Conservation (phyloP, 2,888 invertebrate species). For the Drosophila koepferae region DNA sequence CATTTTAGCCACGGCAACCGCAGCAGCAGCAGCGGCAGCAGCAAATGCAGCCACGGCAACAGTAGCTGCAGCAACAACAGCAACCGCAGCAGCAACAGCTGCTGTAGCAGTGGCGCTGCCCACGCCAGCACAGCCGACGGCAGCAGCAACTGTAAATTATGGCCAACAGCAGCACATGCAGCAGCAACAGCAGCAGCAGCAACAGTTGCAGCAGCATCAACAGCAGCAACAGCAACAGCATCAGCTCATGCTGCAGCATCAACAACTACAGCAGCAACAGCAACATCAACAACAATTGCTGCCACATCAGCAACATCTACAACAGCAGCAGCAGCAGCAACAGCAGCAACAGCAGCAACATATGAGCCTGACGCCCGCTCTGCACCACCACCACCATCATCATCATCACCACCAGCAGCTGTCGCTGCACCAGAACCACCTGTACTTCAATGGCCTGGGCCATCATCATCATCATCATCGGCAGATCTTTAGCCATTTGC, state of each 20-base stretch:
- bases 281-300: conserved; percentile 44
- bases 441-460: conserved; percentile 84
- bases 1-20: conserved; percentile 81
- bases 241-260: conserved; percentile 55
- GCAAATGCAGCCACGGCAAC: conserved; percentile 67
- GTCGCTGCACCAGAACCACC: conserved; percentile 76
- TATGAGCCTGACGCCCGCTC: conserved; percentile 34
- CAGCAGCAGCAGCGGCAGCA: conserved; percentile 50
- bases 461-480: conserved; percentile 81
- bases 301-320: conserved; percentile 48
- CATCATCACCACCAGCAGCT: conserved; percentile 74
- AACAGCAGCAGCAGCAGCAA: conserved; percentile 46
- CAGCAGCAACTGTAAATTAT: conserved; percentile 43
- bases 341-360: conserved; percentile 55
- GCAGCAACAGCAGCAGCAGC: conserved; percentile 51
- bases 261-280: conserved; percentile 22
- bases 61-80: conserved; percentile 66
- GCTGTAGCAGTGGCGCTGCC: conserved; percentile 56
- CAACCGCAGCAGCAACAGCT: conserved; percentile 59
- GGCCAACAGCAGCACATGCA: conserved; percentile 50
- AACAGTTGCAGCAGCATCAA: conserved; percentile 50
- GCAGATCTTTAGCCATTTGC: conserved; percentile 85
- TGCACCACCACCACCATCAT: conserved; percentile 67
- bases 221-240: conserved; percentile 59
- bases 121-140: conserved; percentile 40